Percentiles rank a stretch among this genome's conserved stretches.
Evolutionary conservation across 2,113 vertebrate genomes (phyloP).

Genomic region (Periophthalmodon schlosseri): DNA sequence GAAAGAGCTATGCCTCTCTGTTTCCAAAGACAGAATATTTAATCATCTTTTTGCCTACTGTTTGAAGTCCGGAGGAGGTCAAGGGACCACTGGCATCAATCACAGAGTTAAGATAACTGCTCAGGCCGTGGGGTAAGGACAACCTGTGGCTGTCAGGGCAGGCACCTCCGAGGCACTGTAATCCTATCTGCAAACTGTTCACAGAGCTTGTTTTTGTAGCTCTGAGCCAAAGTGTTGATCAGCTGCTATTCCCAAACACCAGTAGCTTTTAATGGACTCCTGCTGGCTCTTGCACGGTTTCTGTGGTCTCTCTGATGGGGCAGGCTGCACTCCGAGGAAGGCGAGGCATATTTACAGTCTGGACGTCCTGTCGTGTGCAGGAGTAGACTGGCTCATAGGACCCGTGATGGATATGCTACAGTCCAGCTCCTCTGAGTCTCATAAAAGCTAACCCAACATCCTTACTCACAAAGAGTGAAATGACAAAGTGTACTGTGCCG

Average conservation of each 20-base stretch:
- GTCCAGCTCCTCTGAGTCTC: slow-evolving; percentile 54
- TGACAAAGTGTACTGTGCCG: background rate
- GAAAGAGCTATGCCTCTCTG: slow-evolving; percentile 7
- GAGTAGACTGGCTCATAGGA: slow-evolving; percentile 35
- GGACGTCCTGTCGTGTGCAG: slow-evolving; percentile 49
- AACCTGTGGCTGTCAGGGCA: slow-evolving; percentile 20
- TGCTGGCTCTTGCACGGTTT: slow-evolving; percentile 29
- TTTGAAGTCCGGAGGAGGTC: slow-evolving; percentile 82
- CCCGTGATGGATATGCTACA: slow-evolving; percentile 64
- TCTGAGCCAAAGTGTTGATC: slow-evolving; percentile 62
- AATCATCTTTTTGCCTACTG: slow-evolving; percentile 67
- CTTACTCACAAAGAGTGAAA: background rate
- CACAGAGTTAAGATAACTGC: slow-evolving; percentile 71
- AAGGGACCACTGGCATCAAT: slow-evolving; percentile 85
- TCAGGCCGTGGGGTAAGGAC: slow-evolving; percentile 28
- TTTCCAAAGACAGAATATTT: slow-evolving; percentile 52
- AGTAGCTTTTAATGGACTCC: slow-evolving; percentile 54
- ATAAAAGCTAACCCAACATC: slow-evolving; percentile 46
- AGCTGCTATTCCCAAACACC: slow-evolving; percentile 66
- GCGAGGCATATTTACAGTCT: slow-evolving; percentile 28
- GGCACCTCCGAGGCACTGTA: slow-evolving; percentile 77
- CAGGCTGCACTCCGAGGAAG: slow-evolving; percentile 24
- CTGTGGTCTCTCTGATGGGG: slow-evolving; percentile 9
- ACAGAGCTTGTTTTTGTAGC: slow-evolving; percentile 79
- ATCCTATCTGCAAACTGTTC: slow-evolving; percentile 82